Conservation (phyloP, 2,797 vertebrate genomes). For the Rhynchotus rufescens region DNA sequence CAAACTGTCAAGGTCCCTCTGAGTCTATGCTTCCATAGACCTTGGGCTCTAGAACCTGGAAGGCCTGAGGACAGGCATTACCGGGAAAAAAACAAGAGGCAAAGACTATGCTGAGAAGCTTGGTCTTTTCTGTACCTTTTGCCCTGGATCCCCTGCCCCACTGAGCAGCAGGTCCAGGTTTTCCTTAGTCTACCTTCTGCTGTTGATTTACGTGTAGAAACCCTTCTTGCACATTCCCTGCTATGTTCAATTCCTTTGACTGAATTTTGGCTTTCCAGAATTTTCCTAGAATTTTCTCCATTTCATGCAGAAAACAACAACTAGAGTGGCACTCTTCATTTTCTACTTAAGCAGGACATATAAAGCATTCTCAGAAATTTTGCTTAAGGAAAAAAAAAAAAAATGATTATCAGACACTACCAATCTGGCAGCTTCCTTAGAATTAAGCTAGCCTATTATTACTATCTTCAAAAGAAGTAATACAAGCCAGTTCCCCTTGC, state of each 20-base stretch:
- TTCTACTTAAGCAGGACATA: neutral
- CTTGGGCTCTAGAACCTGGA: neutral
- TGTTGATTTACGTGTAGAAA: neutral
- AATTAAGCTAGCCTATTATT: neutral
- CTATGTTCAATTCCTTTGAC: neutral
- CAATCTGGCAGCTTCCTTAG: neutral
- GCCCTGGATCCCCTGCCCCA: neutral
- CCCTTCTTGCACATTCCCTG: neutral
- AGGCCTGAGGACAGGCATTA: neutral
- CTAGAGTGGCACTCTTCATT: neutral
- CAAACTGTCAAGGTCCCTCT: neutral
- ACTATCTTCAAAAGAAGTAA: neutral
- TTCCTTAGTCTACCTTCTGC: neutral
- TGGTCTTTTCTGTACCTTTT: neutral
- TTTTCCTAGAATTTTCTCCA: neutral
- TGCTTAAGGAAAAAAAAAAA: too few species aligned
- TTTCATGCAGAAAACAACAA: neutral
- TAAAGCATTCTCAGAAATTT: neutral
- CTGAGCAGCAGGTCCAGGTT: neutral
- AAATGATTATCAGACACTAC: neutral
- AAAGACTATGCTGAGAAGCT: neutral
- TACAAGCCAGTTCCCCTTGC: neutral
- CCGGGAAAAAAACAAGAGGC: neutral
- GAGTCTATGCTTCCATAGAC: neutral
- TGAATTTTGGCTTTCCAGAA: neutral